Evolutionary conservation across 1,140 invertebrate genomes (phyloP).

Genomic region (Ooceraea biroi): DNA sequence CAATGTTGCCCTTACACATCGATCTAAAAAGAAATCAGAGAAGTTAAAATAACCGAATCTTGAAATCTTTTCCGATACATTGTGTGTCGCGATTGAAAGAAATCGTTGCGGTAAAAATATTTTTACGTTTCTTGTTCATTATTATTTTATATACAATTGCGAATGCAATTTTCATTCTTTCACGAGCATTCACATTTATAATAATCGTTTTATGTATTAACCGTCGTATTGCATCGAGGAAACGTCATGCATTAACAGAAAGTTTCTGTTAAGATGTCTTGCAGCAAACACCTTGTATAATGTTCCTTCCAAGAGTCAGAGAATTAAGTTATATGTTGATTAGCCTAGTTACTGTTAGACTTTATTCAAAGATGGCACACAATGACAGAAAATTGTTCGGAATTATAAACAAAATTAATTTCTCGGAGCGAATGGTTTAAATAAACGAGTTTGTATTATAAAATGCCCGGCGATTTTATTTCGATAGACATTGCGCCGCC

Average conservation of each 20-base stretch:
- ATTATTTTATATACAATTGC: background rate
- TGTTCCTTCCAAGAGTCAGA: conserved; percentile 24
- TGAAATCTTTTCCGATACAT: too few relatives aligned
- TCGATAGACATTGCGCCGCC: conserved; percentile 39
- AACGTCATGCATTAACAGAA: conserved; percentile 14
- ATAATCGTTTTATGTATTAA: background rate
- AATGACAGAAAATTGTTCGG: conserved; percentile 41
- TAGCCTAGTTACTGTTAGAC: conserved; percentile 22
- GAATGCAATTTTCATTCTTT: background rate
- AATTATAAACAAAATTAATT: conserved; percentile 62
- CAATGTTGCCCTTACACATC: background rate
- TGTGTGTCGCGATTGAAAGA: too few relatives aligned
- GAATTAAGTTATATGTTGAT: conserved; percentile 57
- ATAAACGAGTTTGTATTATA: conserved; percentile 56
- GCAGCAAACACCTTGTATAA: conserved; percentile 9
- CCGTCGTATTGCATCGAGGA: background rate
- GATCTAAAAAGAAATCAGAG: too few relatives aligned
- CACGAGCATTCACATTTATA: background rate
- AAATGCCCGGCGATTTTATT: conserved; percentile 54
- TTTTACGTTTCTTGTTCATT: too few relatives aligned
- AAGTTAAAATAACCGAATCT: too few relatives aligned
- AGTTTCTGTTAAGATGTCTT: conserved; percentile 14
- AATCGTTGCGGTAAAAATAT: too few relatives aligned
- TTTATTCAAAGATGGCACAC: conserved; percentile 28
- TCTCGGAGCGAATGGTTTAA: conserved; percentile 50